A percentile compares a stretch with the other conserved stretches of the same genome.
Conservation (phyloP, 2,888 invertebrate species). For the Archaeoteleia sp. region DNA sequence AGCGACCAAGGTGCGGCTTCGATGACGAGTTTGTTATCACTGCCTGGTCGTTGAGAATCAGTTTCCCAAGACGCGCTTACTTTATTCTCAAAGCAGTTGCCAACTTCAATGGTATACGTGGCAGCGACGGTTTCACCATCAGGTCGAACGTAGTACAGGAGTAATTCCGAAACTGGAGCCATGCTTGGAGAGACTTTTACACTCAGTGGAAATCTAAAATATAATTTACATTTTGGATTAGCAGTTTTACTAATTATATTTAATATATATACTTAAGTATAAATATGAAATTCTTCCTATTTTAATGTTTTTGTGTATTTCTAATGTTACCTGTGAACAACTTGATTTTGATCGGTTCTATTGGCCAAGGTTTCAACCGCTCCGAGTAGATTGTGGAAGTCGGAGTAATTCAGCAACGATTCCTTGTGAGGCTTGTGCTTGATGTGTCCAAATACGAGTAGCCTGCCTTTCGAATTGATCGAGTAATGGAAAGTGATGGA, state of each 20-base stretch:
- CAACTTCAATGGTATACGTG: constrained; percentile 76
- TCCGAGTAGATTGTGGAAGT: constrained; percentile 68
- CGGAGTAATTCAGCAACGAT: constrained; percentile 68
- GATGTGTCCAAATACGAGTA: constrained; percentile 70
- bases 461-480: constrained; percentile 70
- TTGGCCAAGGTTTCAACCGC: constrained; percentile 62
- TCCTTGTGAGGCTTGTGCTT: constrained; percentile 70
- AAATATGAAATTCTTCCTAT: too few species aligned
- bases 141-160: constrained; percentile 77
- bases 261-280: too few species aligned
- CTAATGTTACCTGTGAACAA: constrained; percentile 67
- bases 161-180: constrained; percentile 75
- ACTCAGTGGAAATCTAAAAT: constrained; percentile 74
- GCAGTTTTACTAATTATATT: too few species aligned
- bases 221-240: too few species aligned
- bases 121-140: constrained; percentile 79
- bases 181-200: constrained; percentile 76
- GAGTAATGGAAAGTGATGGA: constrained; percentile 70
- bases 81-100: constrained; percentile 78
- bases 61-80: constrained; percentile 76
- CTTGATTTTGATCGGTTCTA: constrained; percentile 59
- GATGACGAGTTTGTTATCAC: constrained; percentile 75
- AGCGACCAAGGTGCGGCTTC: constrained; percentile 77
- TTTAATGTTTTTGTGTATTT: too few species aligned
- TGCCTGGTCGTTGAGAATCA: constrained; percentile 76